Conservation (phyloP, 2,888 invertebrate species). For the Lasiommata megera region DNA sequence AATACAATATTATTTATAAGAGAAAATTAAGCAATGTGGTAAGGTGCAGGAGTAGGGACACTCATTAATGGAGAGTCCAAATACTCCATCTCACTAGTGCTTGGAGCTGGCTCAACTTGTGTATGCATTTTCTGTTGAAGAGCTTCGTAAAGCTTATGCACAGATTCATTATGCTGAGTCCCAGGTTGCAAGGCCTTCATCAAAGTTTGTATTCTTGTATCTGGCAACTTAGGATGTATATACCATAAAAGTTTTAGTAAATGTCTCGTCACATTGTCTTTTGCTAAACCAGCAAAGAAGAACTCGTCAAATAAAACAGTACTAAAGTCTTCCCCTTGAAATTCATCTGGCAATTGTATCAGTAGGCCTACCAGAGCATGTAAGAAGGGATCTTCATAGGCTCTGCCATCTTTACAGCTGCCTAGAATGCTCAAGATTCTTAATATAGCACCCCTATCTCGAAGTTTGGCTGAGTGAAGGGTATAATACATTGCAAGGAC, state of each 20-base stretch:
- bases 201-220: slow-evolving; percentile 88
- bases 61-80: slow-evolving; percentile 92
- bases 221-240: slow-evolving; percentile 91
- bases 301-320: slow-evolving; percentile 98
- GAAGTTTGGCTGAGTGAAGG: slow-evolving; percentile 90
- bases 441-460: slow-evolving; percentile 90
- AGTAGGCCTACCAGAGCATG: slow-evolving; percentile 94
- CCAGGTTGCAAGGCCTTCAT: slow-evolving; percentile 90
- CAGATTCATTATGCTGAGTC: slow-evolving; percentile 91
- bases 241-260: slow-evolving; percentile 95
- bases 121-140: slow-evolving; percentile 89
- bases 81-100: slow-evolving; percentile 86
- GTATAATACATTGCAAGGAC: slow-evolving; percentile 97
- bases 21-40: slow-evolving; percentile 62
- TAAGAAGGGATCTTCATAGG: slow-evolving; percentile 97
- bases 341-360: slow-evolving; percentile 95
- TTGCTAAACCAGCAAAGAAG: slow-evolving; percentile 92
- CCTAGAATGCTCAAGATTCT: slow-evolving; percentile 94
- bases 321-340: slow-evolving; percentile 96
- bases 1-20: slow-evolving; percentile 6
- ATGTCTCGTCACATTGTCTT: slow-evolving; percentile 96
- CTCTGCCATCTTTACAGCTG: slow-evolving; percentile 94
- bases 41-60: slow-evolving; percentile 87
- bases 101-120: slow-evolving; percentile 84
- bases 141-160: slow-evolving; percentile 88